These are phyloP conservation scores for Pristiophorus japonicus DNA, from an alignment of 2,113 vertebrate genomes.

Conservation along the genomic window DNA sequence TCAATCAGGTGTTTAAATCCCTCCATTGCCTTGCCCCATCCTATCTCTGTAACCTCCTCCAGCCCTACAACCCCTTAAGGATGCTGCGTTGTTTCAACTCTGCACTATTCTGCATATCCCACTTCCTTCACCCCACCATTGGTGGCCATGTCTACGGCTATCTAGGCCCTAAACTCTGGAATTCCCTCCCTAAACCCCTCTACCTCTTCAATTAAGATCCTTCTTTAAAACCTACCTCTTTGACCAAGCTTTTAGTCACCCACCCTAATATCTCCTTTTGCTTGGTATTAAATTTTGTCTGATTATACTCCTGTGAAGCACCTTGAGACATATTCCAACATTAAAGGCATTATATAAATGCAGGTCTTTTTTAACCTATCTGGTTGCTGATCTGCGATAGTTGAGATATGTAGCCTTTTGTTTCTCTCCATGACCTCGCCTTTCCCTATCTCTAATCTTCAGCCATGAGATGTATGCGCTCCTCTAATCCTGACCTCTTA, in stretches of 20 bases:
- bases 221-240: too few relatives aligned
- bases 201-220: too few relatives aligned
- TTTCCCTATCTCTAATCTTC: too few relatives aligned
- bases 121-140: neutral
- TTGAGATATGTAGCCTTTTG: neutral
- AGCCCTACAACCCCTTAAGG: neutral
- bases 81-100: neutral
- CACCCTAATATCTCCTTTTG: neutral
- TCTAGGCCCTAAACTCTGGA: too few relatives aligned
- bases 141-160: too few relatives aligned
- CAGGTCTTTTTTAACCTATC: neutral
- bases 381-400: neutral
- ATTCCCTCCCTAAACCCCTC: neutral
- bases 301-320: neutral
- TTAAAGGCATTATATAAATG: neutral
- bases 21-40: neutral
- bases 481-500: too few relatives aligned
- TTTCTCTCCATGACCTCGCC: too few relatives aligned
- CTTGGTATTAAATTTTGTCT: neutral
- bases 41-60: neutral
- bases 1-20: neutral
- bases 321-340: neutral
- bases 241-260: neutral
- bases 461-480: too few relatives aligned
- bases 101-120: neutral